A percentile compares a stretch with the other conserved stretches of the same genome.
phyloP scores from a whole-genome alignment of 2,797 vertebrate genomes.

The Sebastes glaucus region DNA sequence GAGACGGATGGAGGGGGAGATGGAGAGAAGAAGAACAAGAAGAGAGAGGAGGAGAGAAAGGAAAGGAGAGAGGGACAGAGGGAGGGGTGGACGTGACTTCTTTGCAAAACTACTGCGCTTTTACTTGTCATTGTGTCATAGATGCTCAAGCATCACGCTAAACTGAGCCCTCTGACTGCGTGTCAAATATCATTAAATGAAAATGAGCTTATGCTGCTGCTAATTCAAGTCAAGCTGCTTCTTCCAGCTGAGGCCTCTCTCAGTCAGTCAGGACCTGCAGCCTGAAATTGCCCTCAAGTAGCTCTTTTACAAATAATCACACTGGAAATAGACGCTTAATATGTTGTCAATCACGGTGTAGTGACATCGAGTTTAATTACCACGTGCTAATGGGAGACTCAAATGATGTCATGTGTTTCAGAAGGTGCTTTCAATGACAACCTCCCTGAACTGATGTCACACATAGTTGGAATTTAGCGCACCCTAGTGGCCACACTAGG shows the following conservation, averaged over 20 bases:
- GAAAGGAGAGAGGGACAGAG: slow-evolving; percentile 46
- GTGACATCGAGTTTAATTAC: slow-evolving; percentile 26
- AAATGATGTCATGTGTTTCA: slow-evolving; percentile 70
- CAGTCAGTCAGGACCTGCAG: slow-evolving; percentile 7
- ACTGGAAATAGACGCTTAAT: neutral
- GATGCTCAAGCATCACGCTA: slow-evolving; percentile 32
- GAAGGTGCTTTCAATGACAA: slow-evolving; percentile 80
- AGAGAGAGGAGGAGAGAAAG: slow-evolving; percentile 18
- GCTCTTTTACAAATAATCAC: neutral
- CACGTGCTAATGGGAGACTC: slow-evolving; percentile 55
- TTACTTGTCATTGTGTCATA: slow-evolving; percentile 62
- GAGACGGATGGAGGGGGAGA: slow-evolving; percentile 31
- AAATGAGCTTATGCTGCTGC: slow-evolving; percentile 2
- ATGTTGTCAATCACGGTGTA: neutral
- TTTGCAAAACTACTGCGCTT: slow-evolving; percentile 77
- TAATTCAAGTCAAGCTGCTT: slow-evolving; percentile 4
- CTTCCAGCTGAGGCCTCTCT: slow-evolving; percentile 30
- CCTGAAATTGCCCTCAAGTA: neutral
- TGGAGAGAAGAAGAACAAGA: slow-evolving; percentile 8
- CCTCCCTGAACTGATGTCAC: slow-evolving; percentile 5
- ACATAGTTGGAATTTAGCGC: slow-evolving; percentile 41
- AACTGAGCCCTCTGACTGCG: slow-evolving; percentile 13
- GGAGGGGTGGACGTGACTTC: slow-evolving; percentile 79
- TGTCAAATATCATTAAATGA: slow-evolving; percentile 32
- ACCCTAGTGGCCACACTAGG: slow-evolving; percentile 44